Evolutionary conservation across 2,888 invertebrate genomes (phyloP).

Genomic region (Tenthredo livida): DNA sequence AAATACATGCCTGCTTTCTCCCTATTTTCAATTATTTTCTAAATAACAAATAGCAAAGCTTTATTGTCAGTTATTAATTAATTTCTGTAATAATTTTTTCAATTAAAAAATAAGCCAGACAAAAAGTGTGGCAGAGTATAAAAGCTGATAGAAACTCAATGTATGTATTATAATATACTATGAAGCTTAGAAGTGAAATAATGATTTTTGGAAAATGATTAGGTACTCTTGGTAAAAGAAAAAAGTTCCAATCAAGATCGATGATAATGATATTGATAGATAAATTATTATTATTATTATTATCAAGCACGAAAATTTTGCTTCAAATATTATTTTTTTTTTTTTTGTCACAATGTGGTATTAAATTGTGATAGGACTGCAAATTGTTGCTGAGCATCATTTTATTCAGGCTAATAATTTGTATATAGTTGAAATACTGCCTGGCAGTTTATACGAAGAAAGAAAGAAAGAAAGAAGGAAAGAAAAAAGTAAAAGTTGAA

Average conservation of each 20-base stretch:
- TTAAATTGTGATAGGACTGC: conserved; percentile 11
- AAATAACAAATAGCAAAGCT: background rate
- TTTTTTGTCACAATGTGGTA: background rate
- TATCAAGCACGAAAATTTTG: background rate
- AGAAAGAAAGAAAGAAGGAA: conserved; percentile 2
- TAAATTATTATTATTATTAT: background rate
- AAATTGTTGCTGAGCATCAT: conserved; percentile 20
- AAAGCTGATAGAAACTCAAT: background rate
- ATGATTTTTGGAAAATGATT: background rate
- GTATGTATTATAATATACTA: background rate
- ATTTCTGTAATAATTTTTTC: background rate
- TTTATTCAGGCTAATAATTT: conserved; percentile 47
- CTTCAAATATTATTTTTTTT: background rate
- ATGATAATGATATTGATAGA: too few species aligned
- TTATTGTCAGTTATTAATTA: background rate
- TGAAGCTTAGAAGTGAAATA: background rate
- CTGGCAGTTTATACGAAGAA: background rate
- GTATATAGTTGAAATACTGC: conserved; percentile 47
- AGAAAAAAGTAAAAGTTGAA: background rate
- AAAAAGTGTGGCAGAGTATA: background rate
- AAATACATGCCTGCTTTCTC: background rate
- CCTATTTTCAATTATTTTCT: background rate
- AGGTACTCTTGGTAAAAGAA: background rate
- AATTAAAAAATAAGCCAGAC: background rate
- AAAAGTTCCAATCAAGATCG: background rate